Base-by-base conservation (phyloP, 1,140 invertebrate genomes). In the Bombus sylvicola region DNA sequence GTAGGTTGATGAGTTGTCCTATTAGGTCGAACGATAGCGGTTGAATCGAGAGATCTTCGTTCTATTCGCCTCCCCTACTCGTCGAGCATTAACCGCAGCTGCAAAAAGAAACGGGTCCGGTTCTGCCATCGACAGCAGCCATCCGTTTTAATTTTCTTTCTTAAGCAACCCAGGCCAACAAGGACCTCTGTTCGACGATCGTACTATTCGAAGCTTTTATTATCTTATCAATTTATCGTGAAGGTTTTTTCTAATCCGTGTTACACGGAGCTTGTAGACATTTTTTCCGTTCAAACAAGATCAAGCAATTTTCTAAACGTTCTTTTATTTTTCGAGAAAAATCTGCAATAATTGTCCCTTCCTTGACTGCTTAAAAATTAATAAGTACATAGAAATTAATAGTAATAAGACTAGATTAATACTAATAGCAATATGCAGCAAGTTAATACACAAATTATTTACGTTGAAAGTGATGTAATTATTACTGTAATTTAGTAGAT, bases 61-160 rank as follows among this genome's bases (percentile, higher is more conserved):
- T 81, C 57, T 69, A 59, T 85, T 84, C 68, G 37, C 78, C 13
- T 12, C 37, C 39, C 47, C 34, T 72, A 47, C 68, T 87, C 74
- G 73, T 59, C 87, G 47, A 39, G 77, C 66, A 83, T 87, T 89
- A 89, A 85, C 81, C 81, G 28, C 4, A n/a, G 3, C 31, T 64
- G 66, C 81, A 83, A 83, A 87, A 87, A 89, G 85, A 83, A 86
- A 74, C 80, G 53, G 31, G 39, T 18, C 47, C 72, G 74, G 73
- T 53, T 81, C 87, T 89, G 88, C 71, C 62, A 73, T 83, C 84
- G 87, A 89, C 84, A 83, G 72, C 34, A 69, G 25, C 78, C 85
- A 83, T 83, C 78, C 76, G 66, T 71, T 87, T 87, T 89, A 83
- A 89, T 89, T 89, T 81, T 76, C 84, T 89, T 89, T 74, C 62